phyloP scores from a whole-genome alignment of 2,797 vertebrate genomes.

The Acestrorhynchus altus region DNA sequence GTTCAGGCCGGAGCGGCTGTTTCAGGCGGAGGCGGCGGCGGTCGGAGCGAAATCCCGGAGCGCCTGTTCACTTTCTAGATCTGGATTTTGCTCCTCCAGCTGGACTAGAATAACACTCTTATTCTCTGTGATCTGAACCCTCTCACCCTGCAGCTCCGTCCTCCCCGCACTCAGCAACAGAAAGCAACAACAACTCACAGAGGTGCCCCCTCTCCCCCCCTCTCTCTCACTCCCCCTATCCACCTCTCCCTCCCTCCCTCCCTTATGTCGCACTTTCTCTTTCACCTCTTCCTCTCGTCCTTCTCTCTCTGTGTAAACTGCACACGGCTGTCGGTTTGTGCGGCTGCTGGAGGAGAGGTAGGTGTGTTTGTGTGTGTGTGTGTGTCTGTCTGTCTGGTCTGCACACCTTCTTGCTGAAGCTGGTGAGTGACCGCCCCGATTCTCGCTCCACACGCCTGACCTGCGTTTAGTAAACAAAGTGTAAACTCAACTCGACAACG shows the following conservation, averaged over 20 bases:
- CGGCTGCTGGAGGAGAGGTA: conserved; percentile 88
- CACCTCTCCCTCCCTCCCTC: conserved; percentile 26
- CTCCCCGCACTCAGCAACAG: conserved; percentile 69
- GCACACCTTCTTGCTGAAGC: conserved; percentile 95
- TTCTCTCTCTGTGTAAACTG: conserved; percentile 32
- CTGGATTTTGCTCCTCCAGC: too few species aligned
- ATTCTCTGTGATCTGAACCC: conserved; percentile 73
- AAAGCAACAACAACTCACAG: conserved; percentile 41
- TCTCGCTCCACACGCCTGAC: too few species aligned
- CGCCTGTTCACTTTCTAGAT: too few species aligned
- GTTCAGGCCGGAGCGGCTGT: too few species aligned
- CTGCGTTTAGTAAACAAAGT: too few species aligned
- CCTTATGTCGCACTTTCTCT: conserved; percentile 44
- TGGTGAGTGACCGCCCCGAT: conserved; percentile 80
- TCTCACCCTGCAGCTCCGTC: conserved; percentile 74
- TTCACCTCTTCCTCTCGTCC: not conserved
- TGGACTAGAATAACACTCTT: conserved; percentile 71
- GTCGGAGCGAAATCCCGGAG: too few species aligned
- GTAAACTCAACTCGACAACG: too few species aligned
- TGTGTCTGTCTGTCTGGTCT: conserved; percentile 96
- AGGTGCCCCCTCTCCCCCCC: conserved; percentile 62
- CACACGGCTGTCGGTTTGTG: conserved; percentile 82
- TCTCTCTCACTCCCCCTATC: conserved; percentile 13
- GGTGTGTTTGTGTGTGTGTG: too few species aligned
- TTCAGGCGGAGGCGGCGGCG: too few species aligned